phyloP scores from a whole-genome alignment of 2,113 vertebrate genomes.

The Enhydra lutris region DNA sequence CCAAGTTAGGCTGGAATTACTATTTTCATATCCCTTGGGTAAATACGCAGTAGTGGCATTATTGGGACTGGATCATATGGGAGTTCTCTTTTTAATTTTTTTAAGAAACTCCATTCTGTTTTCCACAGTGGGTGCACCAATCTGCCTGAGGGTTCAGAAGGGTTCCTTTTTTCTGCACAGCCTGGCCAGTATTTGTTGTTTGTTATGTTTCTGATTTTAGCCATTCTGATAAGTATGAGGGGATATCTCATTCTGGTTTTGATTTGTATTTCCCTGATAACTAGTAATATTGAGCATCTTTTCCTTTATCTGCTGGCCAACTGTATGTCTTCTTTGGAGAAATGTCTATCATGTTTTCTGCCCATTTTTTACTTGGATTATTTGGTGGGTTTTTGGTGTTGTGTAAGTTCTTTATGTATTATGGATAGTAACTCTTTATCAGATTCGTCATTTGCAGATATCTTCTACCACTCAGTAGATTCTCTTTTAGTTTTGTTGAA shows the following conservation, averaged over 20 bases:
- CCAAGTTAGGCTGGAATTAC: background rate
- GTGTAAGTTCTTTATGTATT: background rate
- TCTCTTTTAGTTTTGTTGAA: background rate
- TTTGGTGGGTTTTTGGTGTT: background rate
- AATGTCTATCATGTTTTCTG: background rate
- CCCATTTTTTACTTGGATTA: background rate
- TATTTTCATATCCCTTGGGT: background rate
- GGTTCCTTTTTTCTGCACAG: background rate
- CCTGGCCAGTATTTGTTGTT: background rate
- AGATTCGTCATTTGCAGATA: background rate
- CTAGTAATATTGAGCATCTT: background rate
- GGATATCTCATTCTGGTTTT: background rate
- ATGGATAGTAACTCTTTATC: background rate
- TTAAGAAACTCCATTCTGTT: background rate
- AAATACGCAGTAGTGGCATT: background rate
- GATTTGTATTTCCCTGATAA: background rate
- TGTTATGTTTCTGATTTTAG: background rate
- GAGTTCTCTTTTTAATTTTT: background rate
- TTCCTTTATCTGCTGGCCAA: background rate
- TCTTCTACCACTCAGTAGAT: background rate
- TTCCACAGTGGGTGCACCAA: background rate
- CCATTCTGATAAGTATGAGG: background rate
- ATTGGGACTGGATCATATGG: background rate
- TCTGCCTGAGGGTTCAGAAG: background rate
- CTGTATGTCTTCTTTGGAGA: background rate